Conservation (phyloP, 2,797 vertebrate species). For the Limnodromus scolopaceus region DNA sequence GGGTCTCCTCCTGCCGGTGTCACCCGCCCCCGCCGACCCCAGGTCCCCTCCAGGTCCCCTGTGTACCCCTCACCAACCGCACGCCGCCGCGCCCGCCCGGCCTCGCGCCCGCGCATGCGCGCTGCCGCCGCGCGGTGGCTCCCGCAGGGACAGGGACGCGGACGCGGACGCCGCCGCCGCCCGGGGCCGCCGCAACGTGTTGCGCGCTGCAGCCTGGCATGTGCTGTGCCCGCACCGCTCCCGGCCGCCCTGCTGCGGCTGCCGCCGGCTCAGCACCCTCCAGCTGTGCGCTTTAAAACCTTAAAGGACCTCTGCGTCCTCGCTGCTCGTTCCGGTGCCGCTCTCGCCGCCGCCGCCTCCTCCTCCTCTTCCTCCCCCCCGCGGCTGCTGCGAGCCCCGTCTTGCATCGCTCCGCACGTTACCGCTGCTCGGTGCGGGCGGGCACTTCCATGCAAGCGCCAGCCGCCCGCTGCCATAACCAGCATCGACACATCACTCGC, state of each 20-base stretch:
- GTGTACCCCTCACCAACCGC: too few relatives aligned
- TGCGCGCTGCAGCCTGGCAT: not conserved
- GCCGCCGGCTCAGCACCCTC: not conserved
- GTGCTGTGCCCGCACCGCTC: not conserved
- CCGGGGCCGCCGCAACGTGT: not conserved
- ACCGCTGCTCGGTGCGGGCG: not conserved
- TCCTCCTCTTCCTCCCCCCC: not conserved
- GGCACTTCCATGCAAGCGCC: not conserved
- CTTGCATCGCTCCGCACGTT: not conserved
- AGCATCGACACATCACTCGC: not conserved
- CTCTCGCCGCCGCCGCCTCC: not conserved
- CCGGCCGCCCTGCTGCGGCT: not conserved
- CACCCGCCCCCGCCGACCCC: fast-evolving
- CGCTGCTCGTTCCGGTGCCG: not conserved
- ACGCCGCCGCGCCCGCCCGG: too few relatives aligned
- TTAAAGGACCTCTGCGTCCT: not conserved
- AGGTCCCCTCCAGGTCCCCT: fast-evolving
- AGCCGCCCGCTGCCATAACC: not conserved
- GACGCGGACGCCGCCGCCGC: not conserved
- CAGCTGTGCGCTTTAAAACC: not conserved
- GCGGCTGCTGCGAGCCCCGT: not conserved
- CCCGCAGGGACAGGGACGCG: not conserved
- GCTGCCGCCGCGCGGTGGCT: not conserved
- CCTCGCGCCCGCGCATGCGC: not conserved
- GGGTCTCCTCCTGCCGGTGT: fast-evolving